phyloP scores from a whole-genome alignment of 2,113 vertebrate species.

The Pholis gunnellus region DNA sequence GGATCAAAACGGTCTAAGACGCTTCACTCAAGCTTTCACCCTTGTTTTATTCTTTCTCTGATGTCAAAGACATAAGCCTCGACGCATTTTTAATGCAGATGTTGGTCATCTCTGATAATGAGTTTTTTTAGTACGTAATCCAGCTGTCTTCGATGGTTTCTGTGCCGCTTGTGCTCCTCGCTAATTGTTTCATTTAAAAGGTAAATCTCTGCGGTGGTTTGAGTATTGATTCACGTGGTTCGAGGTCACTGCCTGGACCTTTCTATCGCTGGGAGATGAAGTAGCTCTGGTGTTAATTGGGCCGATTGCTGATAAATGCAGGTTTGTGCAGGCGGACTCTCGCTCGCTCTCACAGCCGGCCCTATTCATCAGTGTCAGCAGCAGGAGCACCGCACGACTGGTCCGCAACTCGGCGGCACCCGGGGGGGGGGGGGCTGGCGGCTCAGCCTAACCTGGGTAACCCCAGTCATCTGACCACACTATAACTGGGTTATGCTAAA shows the following conservation, averaged over 20 bases:
- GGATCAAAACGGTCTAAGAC: not conserved
- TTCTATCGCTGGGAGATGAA: slow-evolving; percentile 34
- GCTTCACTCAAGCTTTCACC: not conserved
- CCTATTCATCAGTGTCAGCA: slow-evolving; percentile 48
- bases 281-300: slow-evolving; percentile 49
- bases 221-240: slow-evolving; percentile 53
- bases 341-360: not conserved
- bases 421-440: not conserved
- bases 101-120: slow-evolving; percentile 4
- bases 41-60: not conserved
- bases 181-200: slow-evolving; percentile 48
- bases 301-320: slow-evolving; percentile 19
- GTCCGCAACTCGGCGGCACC: not conserved
- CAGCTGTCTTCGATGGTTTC: slow-evolving; percentile 33
- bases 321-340: slow-evolving; percentile 1
- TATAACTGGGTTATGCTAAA: not conserved
- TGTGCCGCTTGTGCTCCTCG: not conserved
- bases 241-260: slow-evolving; percentile 44
- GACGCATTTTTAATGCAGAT: slow-evolving; percentile 27
- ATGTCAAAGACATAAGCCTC: slow-evolving; percentile 19
- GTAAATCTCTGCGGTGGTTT: slow-evolving; percentile 39
- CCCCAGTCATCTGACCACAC: slow-evolving; percentile 12
- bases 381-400: not conserved
- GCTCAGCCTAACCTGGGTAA: not conserved
- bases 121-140: slow-evolving; percentile 18